Evolutionary conservation across 2,113 vertebrate species (phyloP).

Genomic region (Hemicordylus capensis): DNA sequence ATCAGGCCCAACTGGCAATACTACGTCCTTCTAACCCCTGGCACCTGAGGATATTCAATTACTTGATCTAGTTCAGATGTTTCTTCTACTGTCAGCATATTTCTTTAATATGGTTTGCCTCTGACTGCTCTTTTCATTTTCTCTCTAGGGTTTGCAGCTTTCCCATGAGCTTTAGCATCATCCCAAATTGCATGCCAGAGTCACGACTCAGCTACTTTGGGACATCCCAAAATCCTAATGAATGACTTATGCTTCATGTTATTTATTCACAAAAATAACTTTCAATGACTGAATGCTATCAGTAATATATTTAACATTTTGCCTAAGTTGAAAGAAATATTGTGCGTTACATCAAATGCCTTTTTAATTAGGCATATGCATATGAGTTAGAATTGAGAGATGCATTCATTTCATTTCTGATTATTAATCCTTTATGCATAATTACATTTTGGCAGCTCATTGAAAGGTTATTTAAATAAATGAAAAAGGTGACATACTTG

Average conservation of each 20-base stretch:
- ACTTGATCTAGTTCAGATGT: background rate
- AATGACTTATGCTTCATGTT: background rate
- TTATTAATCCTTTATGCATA: conserved; percentile 13
- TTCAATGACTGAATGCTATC: background rate
- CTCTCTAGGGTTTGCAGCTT: background rate
- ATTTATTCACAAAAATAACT: conserved; percentile 1
- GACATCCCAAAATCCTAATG: background rate
- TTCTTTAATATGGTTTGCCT: background rate
- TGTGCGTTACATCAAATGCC: background rate
- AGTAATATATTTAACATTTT: background rate
- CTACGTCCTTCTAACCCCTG: background rate
- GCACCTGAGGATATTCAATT: background rate
- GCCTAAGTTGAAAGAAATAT: background rate
- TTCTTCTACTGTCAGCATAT: background rate
- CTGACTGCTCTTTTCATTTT: background rate
- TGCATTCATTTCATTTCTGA: background rate
- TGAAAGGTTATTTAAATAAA: background rate
- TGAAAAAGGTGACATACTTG: background rate
- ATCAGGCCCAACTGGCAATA: background rate
- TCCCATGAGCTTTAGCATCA: background rate
- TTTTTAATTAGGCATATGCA: background rate
- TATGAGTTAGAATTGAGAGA: background rate
- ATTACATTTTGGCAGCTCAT: conserved; percentile 10
- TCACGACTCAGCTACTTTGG: background rate
- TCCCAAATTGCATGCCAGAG: background rate